Evolutionary conservation across 2,888 invertebrate genomes (phyloP).

Genomic region (Acanthoscelides obtectus): DNA sequence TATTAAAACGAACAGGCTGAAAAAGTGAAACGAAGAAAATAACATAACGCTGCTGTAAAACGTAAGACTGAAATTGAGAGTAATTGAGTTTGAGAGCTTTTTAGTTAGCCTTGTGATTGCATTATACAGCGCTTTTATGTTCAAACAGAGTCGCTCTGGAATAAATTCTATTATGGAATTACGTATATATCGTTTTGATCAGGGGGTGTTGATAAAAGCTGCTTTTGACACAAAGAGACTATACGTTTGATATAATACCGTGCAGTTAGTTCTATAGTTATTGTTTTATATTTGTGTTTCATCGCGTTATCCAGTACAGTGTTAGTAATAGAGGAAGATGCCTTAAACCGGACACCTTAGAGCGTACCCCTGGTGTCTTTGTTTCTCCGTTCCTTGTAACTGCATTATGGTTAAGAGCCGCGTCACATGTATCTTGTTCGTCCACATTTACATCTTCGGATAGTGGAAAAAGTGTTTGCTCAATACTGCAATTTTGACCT

Average conservation of each 20-base stretch:
- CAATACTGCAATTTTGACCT: no score
- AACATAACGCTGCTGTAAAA: conserved; percentile 15
- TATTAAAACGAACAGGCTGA: background rate
- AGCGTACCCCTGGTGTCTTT: no score
- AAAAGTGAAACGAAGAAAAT: background rate
- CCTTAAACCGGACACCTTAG: no score
- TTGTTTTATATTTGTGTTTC: no score
- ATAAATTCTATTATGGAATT: conserved; percentile 43
- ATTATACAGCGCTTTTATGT: conserved; percentile 41
- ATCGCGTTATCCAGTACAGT: no score
- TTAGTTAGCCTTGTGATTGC: conserved; percentile 37
- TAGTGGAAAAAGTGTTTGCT: no score
- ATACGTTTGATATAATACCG: background rate
- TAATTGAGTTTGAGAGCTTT: conserved; percentile 39
- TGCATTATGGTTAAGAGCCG: no score
- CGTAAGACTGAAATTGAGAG: conserved; percentile 21
- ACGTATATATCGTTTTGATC: conserved; percentile 32
- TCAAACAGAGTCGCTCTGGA: conserved; percentile 37
- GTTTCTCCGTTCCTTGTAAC: no score
- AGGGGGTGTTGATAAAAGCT: conserved; percentile 40
- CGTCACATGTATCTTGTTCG: no score
- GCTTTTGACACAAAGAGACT: conserved; percentile 33
- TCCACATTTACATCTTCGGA: no score
- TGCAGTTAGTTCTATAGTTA: background rate
- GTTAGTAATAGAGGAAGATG: no score